Percentiles rank a stretch among this genome's conserved stretches.
Conservation (phyloP, 2,797 vertebrate genomes). For the Pterois miles region DNA sequence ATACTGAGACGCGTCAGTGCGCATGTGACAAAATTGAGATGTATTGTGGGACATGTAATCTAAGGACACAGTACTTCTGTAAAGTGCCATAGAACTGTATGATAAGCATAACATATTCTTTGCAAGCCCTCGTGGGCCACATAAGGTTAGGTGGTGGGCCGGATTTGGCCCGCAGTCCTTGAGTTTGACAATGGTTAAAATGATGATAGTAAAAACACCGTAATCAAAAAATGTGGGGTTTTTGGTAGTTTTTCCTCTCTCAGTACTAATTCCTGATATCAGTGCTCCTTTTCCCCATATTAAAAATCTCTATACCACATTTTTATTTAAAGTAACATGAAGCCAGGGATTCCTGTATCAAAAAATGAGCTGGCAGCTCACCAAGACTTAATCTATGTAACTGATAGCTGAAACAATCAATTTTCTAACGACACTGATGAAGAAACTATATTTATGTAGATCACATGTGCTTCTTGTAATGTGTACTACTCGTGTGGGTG, state of each 20-base stretch:
- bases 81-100: too few species aligned
- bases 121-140: too few species aligned
- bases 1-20: too few species aligned
- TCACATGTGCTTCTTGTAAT: neutral
- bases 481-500: neutral
- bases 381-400: neutral
- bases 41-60: too few species aligned
- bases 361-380: too few species aligned
- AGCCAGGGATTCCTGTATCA: too few species aligned
- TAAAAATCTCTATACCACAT: neutral
- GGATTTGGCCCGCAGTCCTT: too few species aligned
- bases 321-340: fast-evolving
- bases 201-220: neutral
- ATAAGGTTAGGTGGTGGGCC: too few species aligned
- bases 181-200: too few species aligned
- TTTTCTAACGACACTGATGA: neutral
- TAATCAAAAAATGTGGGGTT: neutral
- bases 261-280: neutral
- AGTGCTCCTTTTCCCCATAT: neutral
- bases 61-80: too few species aligned
- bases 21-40: too few species aligned
- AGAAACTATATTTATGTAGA: neutral
- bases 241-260: neutral
- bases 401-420: neutral
- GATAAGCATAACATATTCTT: too few species aligned